These are phyloP conservation scores for Heliothis peltigera DNA, from an alignment of 2,888 invertebrate genomes.

Conservation along the genomic window DNA sequence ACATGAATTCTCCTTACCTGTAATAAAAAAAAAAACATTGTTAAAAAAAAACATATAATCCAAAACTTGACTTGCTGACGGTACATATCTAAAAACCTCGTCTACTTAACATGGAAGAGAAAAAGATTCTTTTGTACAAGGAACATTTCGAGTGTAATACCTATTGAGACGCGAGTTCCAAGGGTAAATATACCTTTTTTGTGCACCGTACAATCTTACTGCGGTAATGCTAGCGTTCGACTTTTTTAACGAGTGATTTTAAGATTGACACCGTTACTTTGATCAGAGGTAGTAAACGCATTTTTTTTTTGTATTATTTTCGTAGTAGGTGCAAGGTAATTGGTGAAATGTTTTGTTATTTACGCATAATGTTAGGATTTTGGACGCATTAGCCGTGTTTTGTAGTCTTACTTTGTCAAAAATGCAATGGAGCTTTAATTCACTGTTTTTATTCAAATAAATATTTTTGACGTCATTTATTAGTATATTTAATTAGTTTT, in stretches of 20 bases:
- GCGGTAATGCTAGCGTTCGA: conserved; percentile 21
- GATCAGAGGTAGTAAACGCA: conserved; percentile 34
- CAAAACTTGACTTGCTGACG: conserved; percentile 62
- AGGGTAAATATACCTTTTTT: conserved; percentile 84
- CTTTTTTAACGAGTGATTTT: conserved; percentile 40
- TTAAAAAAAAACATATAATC: conserved; percentile 28
- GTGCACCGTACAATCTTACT: conserved; percentile 68
- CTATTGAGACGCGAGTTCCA: conserved; percentile 80
- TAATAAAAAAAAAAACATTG: conserved; percentile 50
- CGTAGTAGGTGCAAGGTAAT: conserved; percentile 24
- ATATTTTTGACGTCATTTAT: too few relatives aligned
- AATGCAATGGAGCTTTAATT: too few relatives aligned
- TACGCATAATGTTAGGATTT: neutral
- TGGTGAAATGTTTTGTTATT: conserved; percentile 22
- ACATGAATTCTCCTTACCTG: conserved; percentile 51
- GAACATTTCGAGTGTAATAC: conserved; percentile 83
- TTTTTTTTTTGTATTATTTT: conserved; percentile 3
- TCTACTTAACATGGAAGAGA: conserved; percentile 85
- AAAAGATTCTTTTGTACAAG: conserved; percentile 86
- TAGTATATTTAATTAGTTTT: too few relatives aligned
- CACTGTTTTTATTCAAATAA: too few relatives aligned
- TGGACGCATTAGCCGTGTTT: conserved; percentile 12
- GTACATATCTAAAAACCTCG: conserved; percentile 78
- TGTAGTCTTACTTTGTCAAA: conserved; percentile 30
- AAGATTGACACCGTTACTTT: conserved; percentile 49